phyloP scores from a whole-genome alignment of 2,888 invertebrate species.

The Diarsia mendica region DNA sequence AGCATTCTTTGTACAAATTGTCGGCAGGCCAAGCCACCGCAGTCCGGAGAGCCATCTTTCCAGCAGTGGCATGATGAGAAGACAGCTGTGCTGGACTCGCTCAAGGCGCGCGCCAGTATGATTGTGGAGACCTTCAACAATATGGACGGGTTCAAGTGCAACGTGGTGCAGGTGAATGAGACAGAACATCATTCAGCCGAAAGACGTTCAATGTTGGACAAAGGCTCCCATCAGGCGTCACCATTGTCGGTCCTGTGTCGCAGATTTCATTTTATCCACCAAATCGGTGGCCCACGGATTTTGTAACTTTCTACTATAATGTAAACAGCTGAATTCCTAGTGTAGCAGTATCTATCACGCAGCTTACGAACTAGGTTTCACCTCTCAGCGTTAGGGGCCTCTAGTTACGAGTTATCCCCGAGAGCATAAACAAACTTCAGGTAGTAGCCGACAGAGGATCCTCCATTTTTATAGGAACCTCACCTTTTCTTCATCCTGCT shows the following conservation, averaged over 20 bases:
- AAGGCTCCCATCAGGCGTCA: too few species aligned
- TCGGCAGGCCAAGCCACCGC: conserved; percentile 93
- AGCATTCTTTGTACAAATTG: neutral
- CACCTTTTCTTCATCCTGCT: neutral
- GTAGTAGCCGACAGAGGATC: neutral
- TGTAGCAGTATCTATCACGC: neutral
- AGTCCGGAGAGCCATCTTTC: conserved; percentile 96
- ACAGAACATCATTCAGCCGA: neutral
- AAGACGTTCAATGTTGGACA: neutral
- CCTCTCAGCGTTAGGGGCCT: too few species aligned
- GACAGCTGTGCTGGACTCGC: conserved; percentile 92
- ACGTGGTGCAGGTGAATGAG: conserved; percentile 90
- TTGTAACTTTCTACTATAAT: neutral
- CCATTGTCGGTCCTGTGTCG: neutral
- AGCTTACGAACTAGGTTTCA: neutral
- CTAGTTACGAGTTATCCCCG: neutral
- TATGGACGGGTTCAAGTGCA: conserved; percentile 97
- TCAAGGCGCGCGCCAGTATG: conserved; percentile 94
- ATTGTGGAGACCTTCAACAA: conserved; percentile 96
- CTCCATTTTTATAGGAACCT: neutral
- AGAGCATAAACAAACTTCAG: neutral
- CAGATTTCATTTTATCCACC: neutral
- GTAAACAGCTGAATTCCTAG: neutral
- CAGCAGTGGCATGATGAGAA: conserved; percentile 94
- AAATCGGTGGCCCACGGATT: neutral